These are phyloP conservation scores for Aurelia sp. DNA, from an alignment of 30 jellyfish, hydroid and myxozoan genomes.

Conservation along the genomic window DNA sequence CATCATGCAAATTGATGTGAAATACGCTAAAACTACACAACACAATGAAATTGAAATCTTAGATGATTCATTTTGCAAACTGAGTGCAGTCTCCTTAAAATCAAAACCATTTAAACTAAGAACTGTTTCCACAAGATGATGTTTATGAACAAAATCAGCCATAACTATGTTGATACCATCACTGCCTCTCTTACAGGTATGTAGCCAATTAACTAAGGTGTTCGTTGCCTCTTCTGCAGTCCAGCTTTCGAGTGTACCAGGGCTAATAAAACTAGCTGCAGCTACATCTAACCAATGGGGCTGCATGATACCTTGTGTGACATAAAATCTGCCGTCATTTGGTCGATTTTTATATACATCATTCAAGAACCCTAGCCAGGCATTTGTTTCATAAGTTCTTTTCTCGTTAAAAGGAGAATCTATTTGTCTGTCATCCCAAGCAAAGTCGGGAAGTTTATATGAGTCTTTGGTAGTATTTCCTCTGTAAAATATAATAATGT, in stretches of 20 bases:
- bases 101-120: conserved; percentile 13
- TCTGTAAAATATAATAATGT: conserved; percentile 33
- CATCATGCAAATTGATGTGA: too few species aligned
- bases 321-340: conserved; percentile 35
- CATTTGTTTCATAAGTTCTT: conserved; percentile 5
- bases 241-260: conserved; percentile 57
- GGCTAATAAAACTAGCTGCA: conserved; percentile 47
- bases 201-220: conserved; percentile 47
- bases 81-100: too few species aligned
- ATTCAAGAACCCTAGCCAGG: conserved; percentile 61
- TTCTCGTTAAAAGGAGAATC: conserved; percentile 61
- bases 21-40: too few species aligned
- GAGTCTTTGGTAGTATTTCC: neutral
- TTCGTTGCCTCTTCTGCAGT: conserved; percentile 64
- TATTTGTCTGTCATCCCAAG: conserved; percentile 1
- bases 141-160: conserved; percentile 69
- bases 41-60: too few species aligned
- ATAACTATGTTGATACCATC: conserved; percentile 72
- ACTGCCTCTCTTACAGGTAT: conserved; percentile 8
- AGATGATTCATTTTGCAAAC: too few species aligned
- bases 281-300: conserved; percentile 72
- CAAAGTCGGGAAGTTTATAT: neutral
- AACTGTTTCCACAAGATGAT: conserved; percentile 59
- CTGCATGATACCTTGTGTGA: conserved; percentile 90
- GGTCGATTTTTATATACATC: conserved; percentile 23